Evolutionary conservation across 2,888 invertebrate genomes (phyloP), one percentile per base, ranked within the genome.

Genomic region (Yponomeuta malinellus): DNA sequence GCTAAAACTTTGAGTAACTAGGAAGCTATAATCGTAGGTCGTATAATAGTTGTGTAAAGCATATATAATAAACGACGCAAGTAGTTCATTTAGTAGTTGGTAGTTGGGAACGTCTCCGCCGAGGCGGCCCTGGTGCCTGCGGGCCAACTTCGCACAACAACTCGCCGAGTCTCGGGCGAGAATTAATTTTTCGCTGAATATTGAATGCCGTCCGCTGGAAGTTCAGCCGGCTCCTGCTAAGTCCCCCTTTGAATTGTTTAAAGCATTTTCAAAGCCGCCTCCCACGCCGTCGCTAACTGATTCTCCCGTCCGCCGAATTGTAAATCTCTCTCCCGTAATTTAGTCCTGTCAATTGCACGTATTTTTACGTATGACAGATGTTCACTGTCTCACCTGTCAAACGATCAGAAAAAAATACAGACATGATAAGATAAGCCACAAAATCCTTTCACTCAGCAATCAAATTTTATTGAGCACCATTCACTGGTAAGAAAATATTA

Each of bases 141-240:
- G 12, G 15, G 52, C 52, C 52, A 59, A 59, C 52, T 59, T 37
- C 43, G 29, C 29, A 48, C 52, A 33, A 37, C 37, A 67, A 48
- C 68, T 33, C n/a, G 33, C 68, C 48, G 43, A 8, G 37, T 37
- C 48, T 37, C 71, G 48, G 10, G 48, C n/a, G 52, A 52, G 48
- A 67, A 71, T 66, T 52, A 71, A 71, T 71, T 71, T 70, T 63
- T 71, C 52, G n/a, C 59, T 69, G 69, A 69, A 52, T 69, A 69
- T 69, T 69, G 52, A 69, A 69, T 65, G 65, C 33, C 33, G n/a
- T 59, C 52, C 52, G 52, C 52, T 15, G 15, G 15, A 59, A 59
- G 52, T 59, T 59, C 52, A 59, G 15, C 52, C 15, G 52, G 15
- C 15, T 15, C 5, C 15, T 15, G 12, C 52, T 59, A 59, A 59